Conservation (phyloP, 2,113 vertebrate species). For the Cranoglanis bouderius region DNA sequence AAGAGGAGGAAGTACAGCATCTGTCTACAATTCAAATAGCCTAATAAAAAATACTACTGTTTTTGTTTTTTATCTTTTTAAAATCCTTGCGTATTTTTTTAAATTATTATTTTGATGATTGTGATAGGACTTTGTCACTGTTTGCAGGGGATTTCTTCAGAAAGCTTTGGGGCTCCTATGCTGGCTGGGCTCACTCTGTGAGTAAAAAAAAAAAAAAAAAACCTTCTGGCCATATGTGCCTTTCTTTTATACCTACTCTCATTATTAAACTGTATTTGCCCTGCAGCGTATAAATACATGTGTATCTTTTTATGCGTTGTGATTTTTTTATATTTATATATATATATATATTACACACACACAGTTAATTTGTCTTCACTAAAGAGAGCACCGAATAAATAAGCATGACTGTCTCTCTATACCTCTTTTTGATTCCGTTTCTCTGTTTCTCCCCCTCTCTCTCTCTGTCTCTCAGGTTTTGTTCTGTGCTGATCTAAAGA, state of each 20-base stretch:
- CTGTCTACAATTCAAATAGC: neutral
- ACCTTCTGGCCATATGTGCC: neutral
- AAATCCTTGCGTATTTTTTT: neutral
- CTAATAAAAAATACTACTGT: neutral
- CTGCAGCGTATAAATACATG: neutral
- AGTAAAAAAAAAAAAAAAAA: slow-evolving; percentile 63
- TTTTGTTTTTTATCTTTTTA: neutral
- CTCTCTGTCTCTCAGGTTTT: slow-evolving; percentile 73
- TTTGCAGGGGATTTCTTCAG: slow-evolving; percentile 87
- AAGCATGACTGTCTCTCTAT: neutral
- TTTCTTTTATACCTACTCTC: neutral
- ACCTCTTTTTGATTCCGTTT: neutral
- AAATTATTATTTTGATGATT: neutral
- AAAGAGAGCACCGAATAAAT: neutral
- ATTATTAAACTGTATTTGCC: neutral
- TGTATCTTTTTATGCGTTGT: neutral
- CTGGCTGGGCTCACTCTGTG: slow-evolving; percentile 94
- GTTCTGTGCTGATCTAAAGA: slow-evolving; percentile 88
- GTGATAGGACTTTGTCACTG: slow-evolving; percentile 25
- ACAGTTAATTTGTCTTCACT: neutral
- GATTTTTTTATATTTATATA: too few species aligned
- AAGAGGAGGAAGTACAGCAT: neutral
- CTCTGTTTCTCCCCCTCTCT: neutral
- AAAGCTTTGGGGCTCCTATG: slow-evolving; percentile 85
- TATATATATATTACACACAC: neutral